phyloP scores from a whole-genome alignment of 2,888 invertebrate genomes.

The Punctoribates punctum region DNA sequence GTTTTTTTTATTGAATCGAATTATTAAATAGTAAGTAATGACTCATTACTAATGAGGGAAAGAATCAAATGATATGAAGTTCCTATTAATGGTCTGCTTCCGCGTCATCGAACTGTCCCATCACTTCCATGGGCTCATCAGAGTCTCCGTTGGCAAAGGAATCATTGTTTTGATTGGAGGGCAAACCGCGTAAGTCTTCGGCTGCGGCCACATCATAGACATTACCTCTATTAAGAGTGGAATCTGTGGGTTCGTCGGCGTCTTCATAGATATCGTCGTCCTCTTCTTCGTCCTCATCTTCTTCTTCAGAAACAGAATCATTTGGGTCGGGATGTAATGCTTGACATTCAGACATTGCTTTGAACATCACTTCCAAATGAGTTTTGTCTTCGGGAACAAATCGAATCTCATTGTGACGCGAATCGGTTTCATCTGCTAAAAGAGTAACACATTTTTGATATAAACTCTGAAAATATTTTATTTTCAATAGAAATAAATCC shows the following conservation, averaged over 20 bases:
- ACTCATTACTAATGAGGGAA: neutral
- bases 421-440: constrained; percentile 58
- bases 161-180: neutral
- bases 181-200: neutral
- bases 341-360: constrained; percentile 72
- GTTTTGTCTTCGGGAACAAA: constrained; percentile 65
- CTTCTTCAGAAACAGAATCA: constrained; percentile 59
- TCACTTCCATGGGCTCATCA: constrained; percentile 40
- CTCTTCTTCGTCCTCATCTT: constrained; percentile 43
- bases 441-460: neutral
- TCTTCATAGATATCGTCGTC: constrained; percentile 51
- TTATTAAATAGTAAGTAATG: no score
- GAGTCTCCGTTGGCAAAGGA: constrained; percentile 49
- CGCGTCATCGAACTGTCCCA: constrained; percentile 61
- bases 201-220: constrained; percentile 53
- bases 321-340: constrained; percentile 73
- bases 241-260: constrained; percentile 54
- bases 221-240: constrained; percentile 49
- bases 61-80: neutral
- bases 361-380: constrained; percentile 65
- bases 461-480: constrained; percentile 1
- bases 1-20: no score
- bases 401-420: constrained; percentile 64
- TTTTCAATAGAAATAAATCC: constrained; percentile 13
- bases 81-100: constrained; percentile 51